Conservation (phyloP, 2,888 invertebrate species). For the Temnothorax unifasciatus region DNA sequence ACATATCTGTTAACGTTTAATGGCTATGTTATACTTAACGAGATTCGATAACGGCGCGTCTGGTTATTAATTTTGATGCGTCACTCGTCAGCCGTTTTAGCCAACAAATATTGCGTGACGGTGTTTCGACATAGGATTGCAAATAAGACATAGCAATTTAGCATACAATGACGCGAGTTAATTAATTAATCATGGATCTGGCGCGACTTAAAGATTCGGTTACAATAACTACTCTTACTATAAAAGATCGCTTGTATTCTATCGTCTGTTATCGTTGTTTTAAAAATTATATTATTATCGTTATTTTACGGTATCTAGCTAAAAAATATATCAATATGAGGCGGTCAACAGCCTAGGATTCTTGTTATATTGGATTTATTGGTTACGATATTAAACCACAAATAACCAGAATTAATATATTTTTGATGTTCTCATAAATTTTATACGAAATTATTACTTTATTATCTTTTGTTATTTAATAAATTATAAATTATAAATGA, state of each 20-base stretch:
- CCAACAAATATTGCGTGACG: constrained; percentile 24
- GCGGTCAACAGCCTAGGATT: neutral
- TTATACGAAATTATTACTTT: constrained; percentile 4
- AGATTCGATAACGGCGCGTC: constrained; percentile 11
- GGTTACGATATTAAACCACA: constrained; percentile 33
- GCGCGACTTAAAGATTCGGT: constrained; percentile 50
- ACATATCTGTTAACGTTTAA: neutral
- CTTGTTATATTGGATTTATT: constrained; percentile 11
- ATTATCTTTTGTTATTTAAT: neutral
- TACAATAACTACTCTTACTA: neutral
- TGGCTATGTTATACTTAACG: neutral
- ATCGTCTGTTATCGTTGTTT: neutral
- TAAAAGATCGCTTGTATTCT: neutral
- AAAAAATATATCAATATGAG: constrained; percentile 17
- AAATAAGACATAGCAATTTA: constrained; percentile 54
- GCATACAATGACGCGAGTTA: constrained; percentile 70
- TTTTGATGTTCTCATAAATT: constrained; percentile 9
- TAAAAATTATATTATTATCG: neutral
- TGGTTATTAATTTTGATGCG: constrained; percentile 27
- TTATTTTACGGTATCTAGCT: neutral
- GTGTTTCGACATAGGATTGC: constrained; percentile 34
- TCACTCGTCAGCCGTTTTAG: neutral
- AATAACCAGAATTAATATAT: neutral
- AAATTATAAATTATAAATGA: neutral
- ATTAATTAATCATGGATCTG: constrained; percentile 62